phyloP scores from a whole-genome alignment of 2,797 vertebrate genomes.

The Syndactyla subalaris region DNA sequence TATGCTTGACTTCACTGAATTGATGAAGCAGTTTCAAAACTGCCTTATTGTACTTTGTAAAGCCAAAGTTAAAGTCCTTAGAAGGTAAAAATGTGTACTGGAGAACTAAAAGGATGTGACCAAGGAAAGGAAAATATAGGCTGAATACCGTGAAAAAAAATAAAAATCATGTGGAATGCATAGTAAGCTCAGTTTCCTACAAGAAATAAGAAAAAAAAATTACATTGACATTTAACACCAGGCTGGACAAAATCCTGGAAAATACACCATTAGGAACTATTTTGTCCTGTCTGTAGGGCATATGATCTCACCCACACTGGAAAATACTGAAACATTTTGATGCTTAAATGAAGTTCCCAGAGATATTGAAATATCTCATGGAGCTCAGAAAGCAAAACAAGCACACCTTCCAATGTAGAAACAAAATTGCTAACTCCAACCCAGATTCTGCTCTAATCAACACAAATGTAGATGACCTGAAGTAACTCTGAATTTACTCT shows the following conservation, averaged over 20 bases:
- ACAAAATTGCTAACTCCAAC: neutral
- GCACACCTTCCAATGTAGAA: neutral
- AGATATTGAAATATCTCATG: neutral
- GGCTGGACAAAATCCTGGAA: slow-evolving; percentile 29
- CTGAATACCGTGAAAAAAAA: neutral
- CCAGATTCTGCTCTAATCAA: neutral
- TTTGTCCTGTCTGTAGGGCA: neutral
- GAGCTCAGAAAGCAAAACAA: neutral
- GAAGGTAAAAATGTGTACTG: neutral
- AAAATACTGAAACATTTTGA: slow-evolving; percentile 23
- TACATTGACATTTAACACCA: neutral
- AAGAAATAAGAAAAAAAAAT: neutral
- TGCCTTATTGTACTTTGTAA: neutral
- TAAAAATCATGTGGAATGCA: neutral
- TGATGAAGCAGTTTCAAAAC: neutral
- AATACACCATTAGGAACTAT: neutral
- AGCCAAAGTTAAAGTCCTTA: neutral
- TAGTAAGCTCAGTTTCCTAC: neutral
- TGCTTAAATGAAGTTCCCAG: neutral
- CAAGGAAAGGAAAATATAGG: neutral
- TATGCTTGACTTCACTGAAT: neutral
- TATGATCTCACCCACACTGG: neutral
- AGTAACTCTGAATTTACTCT: slow-evolving; percentile 1
- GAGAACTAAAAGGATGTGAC: neutral
- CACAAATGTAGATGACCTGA: neutral